Base-by-base conservation (phyloP, 2,888 invertebrate genomes). In the Clanis bilineata region DNA sequence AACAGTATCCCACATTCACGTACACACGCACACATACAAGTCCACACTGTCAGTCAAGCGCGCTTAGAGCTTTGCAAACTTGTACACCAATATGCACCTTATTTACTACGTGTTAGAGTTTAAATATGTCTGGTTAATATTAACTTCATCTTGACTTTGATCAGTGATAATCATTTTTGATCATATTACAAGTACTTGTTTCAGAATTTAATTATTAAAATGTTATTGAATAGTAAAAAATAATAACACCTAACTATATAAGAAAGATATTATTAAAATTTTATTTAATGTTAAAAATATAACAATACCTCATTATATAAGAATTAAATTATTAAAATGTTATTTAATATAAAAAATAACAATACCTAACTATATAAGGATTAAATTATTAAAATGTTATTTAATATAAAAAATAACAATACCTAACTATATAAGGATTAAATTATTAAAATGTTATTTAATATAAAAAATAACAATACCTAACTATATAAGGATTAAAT, bases 1-100 rank as follows among this genome's bases (percentile, higher is more conserved):
- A 51, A 51, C 51, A 51, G 51, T 51, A 51, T 51, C 51, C 74
- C 66, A 68, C 60, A 72, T 71, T 65, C 73, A 73, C 61, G 55
- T 67, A 73, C 67, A 71, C 69, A 64, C 64, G 61, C 60, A 74
- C 71, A 18, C 76, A 74, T 72, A 70, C 73, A 64, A 5, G 4
- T 2, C 51, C 36, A 61, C n/a, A 55, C 6, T 51, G 51, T 51
- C 51, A 51, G 28, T 51, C 51, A 51, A 51, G 51, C 0, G 60
- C 77, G 75, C 77, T 78, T 77, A 64, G 69, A 79, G 76, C 77
- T 79, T 77, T 66, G 59, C 43, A 9, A 51, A 10, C 10, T 9
- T 2, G 9, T 28, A 38, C 3, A 32, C 28, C 36, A 32, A 25
- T 4, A 58, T 54, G 1, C 28, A 67, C 62, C 38, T 64, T 76